Conservation (phyloP, 2,888 invertebrate species). For the Aphrophora alni region DNA sequence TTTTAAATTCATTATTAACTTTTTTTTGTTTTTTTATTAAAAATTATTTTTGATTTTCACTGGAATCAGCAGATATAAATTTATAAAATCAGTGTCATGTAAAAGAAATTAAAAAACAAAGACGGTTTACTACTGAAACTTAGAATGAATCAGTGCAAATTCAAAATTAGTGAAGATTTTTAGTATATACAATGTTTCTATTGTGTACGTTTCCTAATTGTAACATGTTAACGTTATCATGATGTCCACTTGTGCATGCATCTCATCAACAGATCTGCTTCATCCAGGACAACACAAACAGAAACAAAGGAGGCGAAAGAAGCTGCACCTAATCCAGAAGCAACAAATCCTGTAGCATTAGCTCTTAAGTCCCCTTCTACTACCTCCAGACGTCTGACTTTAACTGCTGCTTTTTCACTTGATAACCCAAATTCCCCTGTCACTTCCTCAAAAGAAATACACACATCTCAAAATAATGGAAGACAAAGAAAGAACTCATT, state of each 20-base stretch:
- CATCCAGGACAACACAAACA: not conserved
- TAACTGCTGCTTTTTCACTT: slow-evolving; percentile 40
- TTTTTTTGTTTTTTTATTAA: no score
- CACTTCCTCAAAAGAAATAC: slow-evolving; percentile 28
- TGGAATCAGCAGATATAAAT: no score
- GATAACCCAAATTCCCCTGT: slow-evolving; percentile 30
- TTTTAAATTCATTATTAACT: no score
- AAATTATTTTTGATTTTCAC: no score
- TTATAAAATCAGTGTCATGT: no score
- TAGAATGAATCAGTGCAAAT: no score
- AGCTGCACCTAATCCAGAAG: not conserved
- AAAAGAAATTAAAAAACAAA: no score
- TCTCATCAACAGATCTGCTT: not conserved
- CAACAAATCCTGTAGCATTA: slow-evolving; percentile 21
- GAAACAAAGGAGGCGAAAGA: not conserved
- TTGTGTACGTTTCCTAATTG: not conserved
- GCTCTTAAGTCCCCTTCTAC: slow-evolving; percentile 2
- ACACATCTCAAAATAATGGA: slow-evolving; percentile 9
- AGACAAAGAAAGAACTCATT: slow-evolving; percentile 32
- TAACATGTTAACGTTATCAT: not conserved
- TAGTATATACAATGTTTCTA: not conserved
- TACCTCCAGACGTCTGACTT: slow-evolving; percentile 28
- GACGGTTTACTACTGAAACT: no score
- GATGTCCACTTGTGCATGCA: not conserved
- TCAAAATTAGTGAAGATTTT: no score